Evolutionary conservation across 92 coral and sea anemone species (phyloP), one percentile per base, ranked within the genome.

Genomic region (Porites cylindrica): DNA sequence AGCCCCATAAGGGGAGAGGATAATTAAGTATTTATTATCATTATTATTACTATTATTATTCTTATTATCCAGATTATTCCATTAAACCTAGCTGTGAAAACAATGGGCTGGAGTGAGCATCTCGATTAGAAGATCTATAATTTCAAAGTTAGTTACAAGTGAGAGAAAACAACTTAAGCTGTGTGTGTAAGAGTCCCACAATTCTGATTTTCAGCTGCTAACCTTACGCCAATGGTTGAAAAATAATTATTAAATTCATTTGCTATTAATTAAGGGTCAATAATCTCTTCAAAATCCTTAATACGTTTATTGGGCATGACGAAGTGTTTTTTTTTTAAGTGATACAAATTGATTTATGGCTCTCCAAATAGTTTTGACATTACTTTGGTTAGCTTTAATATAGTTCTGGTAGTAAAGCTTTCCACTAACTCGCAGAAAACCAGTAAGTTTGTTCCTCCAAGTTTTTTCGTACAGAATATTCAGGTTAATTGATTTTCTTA

Each of bases 301-400:
- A 61, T 16, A 61, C 59, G 50, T 32, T 54, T 59, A 8, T 13
- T 77, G 69, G 82, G 70, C 58, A 16, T 38, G 13, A 14, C 26
- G 9, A 19, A 62, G 26, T 59, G 51, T 61, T 77, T 58, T 61
- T 23, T 23, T 23, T 52, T 59, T 56, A 77, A 77, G 81, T 18
- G 68, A 14, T 20, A 59, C 66, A 16, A 77, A 20, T 32, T 77
- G 81, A n/a, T 70, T 77, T 58, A 62, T 61, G 14, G 68, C 81
- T 61, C 32, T 77, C 82, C 82, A 77, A 26, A 17, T 53, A 62
- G 32, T 77, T 77, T 61, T 77, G 24, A 77, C 52, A 77, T 77
- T 77, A 61, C 53, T 77, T 23, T 59, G 69, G 47, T 77, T 29
- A 32, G 69, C 54, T 59, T 18, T 60, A 23, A 77, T 24, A 63